phyloP scores from a whole-genome alignment of 35 echinoderm and acorn worm genomes.

The Lytechinus variegatus region DNA sequence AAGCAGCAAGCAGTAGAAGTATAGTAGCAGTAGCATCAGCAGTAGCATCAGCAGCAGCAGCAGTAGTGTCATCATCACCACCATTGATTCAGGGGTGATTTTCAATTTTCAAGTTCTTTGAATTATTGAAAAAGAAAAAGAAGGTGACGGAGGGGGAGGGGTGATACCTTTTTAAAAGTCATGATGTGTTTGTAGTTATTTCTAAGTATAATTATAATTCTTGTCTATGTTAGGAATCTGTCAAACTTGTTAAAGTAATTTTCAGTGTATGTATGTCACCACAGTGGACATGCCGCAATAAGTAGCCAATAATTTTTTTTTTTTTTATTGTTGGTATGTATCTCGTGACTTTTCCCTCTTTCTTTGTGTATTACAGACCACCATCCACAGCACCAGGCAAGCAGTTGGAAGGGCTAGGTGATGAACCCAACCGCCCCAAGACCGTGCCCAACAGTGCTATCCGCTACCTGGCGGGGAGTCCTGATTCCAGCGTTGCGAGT shows the following conservation, averaged over 20 bases:
- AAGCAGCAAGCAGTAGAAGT: too few species aligned
- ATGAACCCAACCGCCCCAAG: slow-evolving; percentile 63
- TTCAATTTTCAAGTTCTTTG: background rate
- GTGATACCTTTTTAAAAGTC: background rate
- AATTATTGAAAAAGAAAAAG: background rate
- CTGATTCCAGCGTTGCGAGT: slow-evolving; percentile 87
- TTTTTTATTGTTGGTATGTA: background rate
- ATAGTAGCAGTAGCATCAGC: too few species aligned
- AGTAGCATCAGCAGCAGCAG: too few species aligned
- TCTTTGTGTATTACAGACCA: slow-evolving; percentile 60
- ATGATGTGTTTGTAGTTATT: background rate
- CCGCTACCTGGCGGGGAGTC: slow-evolving; percentile 65
- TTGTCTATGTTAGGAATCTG: background rate
- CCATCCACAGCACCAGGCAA: slow-evolving; percentile 77
- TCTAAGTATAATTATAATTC: background rate
- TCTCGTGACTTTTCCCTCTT: background rate
- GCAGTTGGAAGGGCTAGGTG: slow-evolving; percentile 43
- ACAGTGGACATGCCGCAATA: too few species aligned
- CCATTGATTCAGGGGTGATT: background rate
- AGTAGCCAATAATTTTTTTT: too few species aligned
- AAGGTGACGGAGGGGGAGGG: background rate
- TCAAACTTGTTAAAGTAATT: background rate
- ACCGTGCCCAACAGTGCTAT: slow-evolving; percentile 67
- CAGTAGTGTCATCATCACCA: too few species aligned
- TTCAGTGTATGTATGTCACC: background rate